Percentiles rank a stretch among this genome's conserved stretches.
Conservation (phyloP, 2,888 invertebrate species). For the Ethmia dodecea region DNA sequence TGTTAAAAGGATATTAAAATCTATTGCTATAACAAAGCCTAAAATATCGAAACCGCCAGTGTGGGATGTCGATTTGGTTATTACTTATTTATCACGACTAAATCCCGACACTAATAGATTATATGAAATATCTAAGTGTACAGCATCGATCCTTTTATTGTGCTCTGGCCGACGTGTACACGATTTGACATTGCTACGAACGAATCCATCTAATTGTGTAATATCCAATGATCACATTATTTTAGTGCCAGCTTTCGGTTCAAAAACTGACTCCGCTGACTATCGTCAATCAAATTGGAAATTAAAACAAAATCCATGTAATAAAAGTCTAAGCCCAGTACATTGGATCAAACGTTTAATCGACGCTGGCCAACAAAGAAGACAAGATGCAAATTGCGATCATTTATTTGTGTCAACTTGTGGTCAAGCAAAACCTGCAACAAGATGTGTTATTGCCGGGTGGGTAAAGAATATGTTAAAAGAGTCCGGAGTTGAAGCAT, state of each 20-base stretch:
- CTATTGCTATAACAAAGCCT: conserved; percentile 5
- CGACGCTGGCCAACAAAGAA: too few species aligned
- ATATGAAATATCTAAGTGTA: neutral
- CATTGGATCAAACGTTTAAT: too few species aligned
- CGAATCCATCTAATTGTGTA: neutral
- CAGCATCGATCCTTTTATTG: neutral
- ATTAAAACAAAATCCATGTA: neutral
- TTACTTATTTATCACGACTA: too few species aligned
- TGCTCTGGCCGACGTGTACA: conserved; percentile 2
- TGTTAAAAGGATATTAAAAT: conserved; percentile 8
- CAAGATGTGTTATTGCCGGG: neutral
- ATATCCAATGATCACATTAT: neutral
- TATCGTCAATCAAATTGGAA: conserved; percentile 1
- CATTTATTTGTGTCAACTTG: neutral
- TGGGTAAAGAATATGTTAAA: neutral
- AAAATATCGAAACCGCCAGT: neutral
- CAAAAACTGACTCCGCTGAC: conserved; percentile 1
- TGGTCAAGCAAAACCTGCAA: neutral
- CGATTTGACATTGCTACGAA: conserved; percentile 2
- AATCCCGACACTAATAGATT: neutral
- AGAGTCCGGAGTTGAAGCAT: neutral
- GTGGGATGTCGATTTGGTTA: conserved; percentile 10
- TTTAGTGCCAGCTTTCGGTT: conserved; percentile 4
- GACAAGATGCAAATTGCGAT: neutral
- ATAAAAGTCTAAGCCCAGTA: too few species aligned